Evolutionary conservation across 1,140 invertebrate species (phyloP).

Genomic region (Belonocnema kinseyi): DNA sequence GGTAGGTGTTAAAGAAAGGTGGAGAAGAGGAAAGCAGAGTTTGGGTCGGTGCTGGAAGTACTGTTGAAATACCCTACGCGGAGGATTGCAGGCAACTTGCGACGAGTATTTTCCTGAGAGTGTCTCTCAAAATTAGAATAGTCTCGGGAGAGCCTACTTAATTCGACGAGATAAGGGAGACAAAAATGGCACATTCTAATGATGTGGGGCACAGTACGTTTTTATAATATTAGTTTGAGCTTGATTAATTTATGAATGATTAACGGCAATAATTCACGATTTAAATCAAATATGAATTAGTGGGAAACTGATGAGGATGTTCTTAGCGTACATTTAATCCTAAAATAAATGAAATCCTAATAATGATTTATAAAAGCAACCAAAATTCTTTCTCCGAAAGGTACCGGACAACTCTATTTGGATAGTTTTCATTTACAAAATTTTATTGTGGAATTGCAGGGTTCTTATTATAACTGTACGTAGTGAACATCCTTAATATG

Average conservation of each 20-base stretch:
- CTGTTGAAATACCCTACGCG: slow-evolving; percentile 67
- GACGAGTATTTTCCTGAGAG: slow-evolving; percentile 71
- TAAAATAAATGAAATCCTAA: too few species aligned
- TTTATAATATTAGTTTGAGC: neutral
- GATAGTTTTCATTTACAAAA: too few species aligned
- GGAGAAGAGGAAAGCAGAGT: slow-evolving; percentile 39
- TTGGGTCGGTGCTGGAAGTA: slow-evolving; percentile 61
- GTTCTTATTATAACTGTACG: too few species aligned
- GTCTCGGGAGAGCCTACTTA: slow-evolving; percentile 61
- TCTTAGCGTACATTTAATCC: too few species aligned
- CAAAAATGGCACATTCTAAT: slow-evolving; percentile 4
- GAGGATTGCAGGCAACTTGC: slow-evolving; percentile 66
- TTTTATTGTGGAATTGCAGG: too few species aligned
- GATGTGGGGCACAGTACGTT: neutral
- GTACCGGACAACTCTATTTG: too few species aligned
- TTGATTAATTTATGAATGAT: neutral
- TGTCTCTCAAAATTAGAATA: slow-evolving; percentile 75
- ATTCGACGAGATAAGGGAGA: slow-evolving; percentile 30
- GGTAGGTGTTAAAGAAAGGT: slow-evolving; percentile 61
- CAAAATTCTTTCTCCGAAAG: too few species aligned
- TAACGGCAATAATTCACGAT: too few species aligned
- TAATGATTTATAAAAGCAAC: too few species aligned
- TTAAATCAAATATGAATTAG: too few species aligned
- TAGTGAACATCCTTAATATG: too few species aligned
- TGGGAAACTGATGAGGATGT: too few species aligned